Base-by-base conservation (phyloP, 2,888 invertebrate genomes). In the Coenonympha glycerion region DNA sequence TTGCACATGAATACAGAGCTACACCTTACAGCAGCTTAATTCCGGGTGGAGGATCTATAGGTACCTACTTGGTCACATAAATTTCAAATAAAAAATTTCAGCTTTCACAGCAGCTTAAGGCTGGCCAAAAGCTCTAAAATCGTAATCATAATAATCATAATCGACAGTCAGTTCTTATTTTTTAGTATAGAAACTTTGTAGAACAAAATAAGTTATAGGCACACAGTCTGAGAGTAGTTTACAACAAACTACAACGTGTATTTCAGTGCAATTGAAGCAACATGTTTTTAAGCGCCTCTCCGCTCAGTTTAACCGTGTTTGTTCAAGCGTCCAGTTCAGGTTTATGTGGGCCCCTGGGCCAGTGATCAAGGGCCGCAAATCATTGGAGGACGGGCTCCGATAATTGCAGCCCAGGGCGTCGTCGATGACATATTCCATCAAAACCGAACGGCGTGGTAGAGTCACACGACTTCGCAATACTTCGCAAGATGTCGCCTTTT, bases 391-490 rank as follows among this genome's bases (percentile, higher is more conserved):
- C 64, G 65, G 69, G 69, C 65, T 59, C 61, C 64, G 50, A 67
- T 83, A 84, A 84, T 83, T 82, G 77, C 62, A 63, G 72, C 84
- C 77, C 55, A 50, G 53, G 73, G 83, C 69, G 47, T 49, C 53
- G 34, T 54, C 76, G 84, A 80, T 79, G 85, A 85, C 85, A 84
- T 78, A 80, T 79, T 79, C 80, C 76, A 75, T 80, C 82, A 76
- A 79, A 74, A 70, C 63, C 59, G 67, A 63, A 74, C 64, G 50
- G 53, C 11, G 6, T 52, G 53, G 52, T 46, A 26, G 3, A 3
- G 6, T 44, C 13, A 42, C 45, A 46, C 24, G 34, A 31, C 9
- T 9, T 5, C 37, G 26, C n/a, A 24, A 18, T 9, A 5, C 5
- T 47, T 22, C 13, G 13, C 9, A 22, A 21, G 6, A 6, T 11